Percentiles rank a stretch among this genome's conserved stretches.
These are phyloP conservation scores for Tringa solitaria DNA, from an alignment of 2,113 vertebrate genomes.

Conservation along the genomic window DNA sequence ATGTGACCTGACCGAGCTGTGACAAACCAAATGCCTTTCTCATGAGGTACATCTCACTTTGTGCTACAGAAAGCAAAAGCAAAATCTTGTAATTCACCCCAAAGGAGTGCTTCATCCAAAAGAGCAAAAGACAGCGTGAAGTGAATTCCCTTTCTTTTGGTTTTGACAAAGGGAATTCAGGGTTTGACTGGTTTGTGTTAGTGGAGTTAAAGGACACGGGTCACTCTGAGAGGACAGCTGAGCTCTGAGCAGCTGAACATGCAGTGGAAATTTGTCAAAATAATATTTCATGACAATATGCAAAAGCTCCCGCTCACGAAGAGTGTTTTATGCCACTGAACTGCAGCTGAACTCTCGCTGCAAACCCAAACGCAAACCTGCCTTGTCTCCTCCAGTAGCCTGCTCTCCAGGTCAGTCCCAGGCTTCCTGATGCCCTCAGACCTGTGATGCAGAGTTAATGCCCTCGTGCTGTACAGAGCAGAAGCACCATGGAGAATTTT, in stretches of 20 bases:
- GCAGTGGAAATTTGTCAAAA: background rate
- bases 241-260: background rate
- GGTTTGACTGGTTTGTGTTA: background rate
- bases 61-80: background rate
- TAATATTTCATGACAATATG: background rate
- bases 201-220: background rate
- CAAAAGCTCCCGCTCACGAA: background rate
- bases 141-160: background rate
- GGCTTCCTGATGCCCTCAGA: background rate
- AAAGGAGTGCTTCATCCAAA: background rate
- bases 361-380: background rate
- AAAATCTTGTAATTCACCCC: background rate
- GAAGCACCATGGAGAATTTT: background rate
- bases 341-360: background rate
- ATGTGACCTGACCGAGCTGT: background rate
- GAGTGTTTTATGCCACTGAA: background rate
- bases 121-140: background rate
- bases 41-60: background rate
- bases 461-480: background rate
- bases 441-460: background rate
- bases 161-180: background rate
- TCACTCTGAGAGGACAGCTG: background rate
- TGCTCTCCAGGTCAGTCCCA: background rate
- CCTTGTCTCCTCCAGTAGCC: background rate
- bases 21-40: background rate